Evolutionary conservation across 2,113 vertebrate species (phyloP), one percentile per base, ranked within the genome.

Genomic region (Pseudorasbora parva): DNA sequence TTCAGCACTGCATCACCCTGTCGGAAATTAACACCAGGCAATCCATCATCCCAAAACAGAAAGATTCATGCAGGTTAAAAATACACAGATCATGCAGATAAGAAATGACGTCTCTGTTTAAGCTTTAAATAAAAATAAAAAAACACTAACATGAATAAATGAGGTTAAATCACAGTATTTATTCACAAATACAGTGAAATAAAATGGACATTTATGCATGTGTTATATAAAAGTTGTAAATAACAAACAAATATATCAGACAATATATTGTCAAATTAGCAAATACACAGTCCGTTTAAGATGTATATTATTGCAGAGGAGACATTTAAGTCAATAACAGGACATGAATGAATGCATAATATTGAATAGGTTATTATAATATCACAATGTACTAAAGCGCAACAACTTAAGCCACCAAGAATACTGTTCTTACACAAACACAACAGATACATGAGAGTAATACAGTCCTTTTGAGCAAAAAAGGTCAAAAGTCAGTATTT

Each of bases 241-340:
- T 71, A 60, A 5, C 12, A 78, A 57, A 49, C 41, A 37, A 25
- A 27, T 5, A n/a, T 49, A 68, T 83, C 14, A 27, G 33, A 82
- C 15, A 45, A 47, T 72, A 84, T 69, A 60, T 21, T 79, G 45
- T 9, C 30, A 78, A 49, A 72, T 54, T 25, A 43, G 51, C 2
- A 71, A 81, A 86, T 10, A 47, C 75, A 82, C 3, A 14, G 51
- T 72, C 72, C 23, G 54, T 19, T 7, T n/a, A 1, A 71, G 5
- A 30, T 2, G 25, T 11, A 57, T 21, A 78, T 83, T 83, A 84
- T 84, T 84, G 82, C 49, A 71, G 71, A 41, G 14, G 60, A 87
- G 11, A 84, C 57, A 76, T 51, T 62, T 30, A 45, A 84, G 43
- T 30, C 41, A 72, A 69, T 66, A 86, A 81, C 60, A 86, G 10